These are phyloP conservation scores for Cryptoprocta ferox DNA, from an alignment of 2,797 vertebrate species.

Conservation along the genomic window DNA sequence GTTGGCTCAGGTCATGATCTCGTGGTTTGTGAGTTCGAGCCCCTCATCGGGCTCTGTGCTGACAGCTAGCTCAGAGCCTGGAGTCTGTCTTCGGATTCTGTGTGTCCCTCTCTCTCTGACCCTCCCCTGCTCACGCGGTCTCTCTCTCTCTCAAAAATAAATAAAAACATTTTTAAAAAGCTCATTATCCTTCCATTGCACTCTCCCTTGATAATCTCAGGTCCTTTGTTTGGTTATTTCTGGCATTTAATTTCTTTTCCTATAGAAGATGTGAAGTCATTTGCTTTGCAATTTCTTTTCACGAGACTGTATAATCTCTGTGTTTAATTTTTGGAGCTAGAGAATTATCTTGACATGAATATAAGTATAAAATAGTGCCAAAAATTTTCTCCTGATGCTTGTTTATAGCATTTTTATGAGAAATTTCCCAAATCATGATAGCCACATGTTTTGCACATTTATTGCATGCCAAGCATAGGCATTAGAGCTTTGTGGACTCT, in stretches of 20 bases:
- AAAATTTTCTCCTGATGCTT: not conserved
- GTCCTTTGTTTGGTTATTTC: not conserved
- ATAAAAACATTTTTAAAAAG: too few species aligned
- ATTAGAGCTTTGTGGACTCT: not conserved
- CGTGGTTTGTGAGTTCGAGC: too few species aligned
- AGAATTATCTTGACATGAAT: not conserved
- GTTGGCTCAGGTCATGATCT: too few species aligned
- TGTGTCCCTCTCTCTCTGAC: too few species aligned
- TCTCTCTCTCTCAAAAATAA: too few species aligned
- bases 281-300: conserved; percentile 18
- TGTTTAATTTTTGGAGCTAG: conserved; percentile 19
- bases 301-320: not conserved
- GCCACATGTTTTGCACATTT: not conserved
- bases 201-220: not conserved
- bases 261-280: not conserved
- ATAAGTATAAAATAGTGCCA: not conserved
- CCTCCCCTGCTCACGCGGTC: too few species aligned
- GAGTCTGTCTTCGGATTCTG: too few species aligned
- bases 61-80: too few species aligned
- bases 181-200: not conserved
- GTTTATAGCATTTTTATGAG: not conserved
- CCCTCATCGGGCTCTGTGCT: too few species aligned
- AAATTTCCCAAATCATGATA: not conserved
- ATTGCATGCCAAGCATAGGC: not conserved
- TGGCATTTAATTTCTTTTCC: not conserved